Conservation (phyloP, 2,113 vertebrate species). For the Limanda limanda region DNA sequence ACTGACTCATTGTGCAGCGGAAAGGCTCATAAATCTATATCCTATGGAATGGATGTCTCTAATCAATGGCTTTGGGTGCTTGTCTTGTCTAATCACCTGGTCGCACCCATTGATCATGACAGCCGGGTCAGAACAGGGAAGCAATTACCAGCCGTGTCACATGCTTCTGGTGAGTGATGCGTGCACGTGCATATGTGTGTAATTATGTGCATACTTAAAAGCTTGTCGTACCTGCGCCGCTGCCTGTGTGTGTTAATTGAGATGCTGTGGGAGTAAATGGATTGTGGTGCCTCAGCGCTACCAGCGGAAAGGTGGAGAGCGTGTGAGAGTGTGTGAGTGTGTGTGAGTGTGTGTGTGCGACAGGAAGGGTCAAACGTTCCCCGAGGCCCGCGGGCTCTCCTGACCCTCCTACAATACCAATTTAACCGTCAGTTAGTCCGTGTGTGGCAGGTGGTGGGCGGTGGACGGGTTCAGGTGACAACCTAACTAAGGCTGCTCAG, state of each 20-base stretch:
- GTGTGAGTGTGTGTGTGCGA: conserved; percentile 61
- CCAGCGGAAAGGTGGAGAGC: conserved; percentile 32
- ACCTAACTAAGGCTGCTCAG: conserved; percentile 81
- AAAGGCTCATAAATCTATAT: conserved; percentile 75
- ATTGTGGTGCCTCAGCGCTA: conserved; percentile 25
- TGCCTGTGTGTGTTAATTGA: conserved; percentile 63
- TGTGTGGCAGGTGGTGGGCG: conserved; percentile 48
- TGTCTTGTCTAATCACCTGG: conserved; percentile 73
- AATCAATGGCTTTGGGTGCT: conserved; percentile 73
- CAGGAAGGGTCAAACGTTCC: conserved; percentile 74
- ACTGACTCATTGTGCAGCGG: conserved; percentile 66
- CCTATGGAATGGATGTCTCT: conserved; percentile 62
- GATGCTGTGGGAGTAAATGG: conserved; percentile 50
- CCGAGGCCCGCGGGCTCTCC: conserved; percentile 38
- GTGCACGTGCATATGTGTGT: conserved; percentile 42
- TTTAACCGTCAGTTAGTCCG: conserved; percentile 71
- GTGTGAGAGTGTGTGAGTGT: conserved; percentile 29
- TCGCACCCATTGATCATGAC: conserved; percentile 71
- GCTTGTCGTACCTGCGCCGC: conserved; percentile 20
- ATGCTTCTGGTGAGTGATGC: background rate
- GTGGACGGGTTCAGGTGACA: conserved; percentile 79
- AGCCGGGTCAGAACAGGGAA: conserved; percentile 53
- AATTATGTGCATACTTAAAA: conserved; percentile 52
- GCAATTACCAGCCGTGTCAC: conserved; percentile 68
- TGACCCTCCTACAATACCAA: conserved; percentile 77